Percentiles rank a stretch among this genome's conserved stretches.
These are phyloP conservation scores for Thumatha senex DNA, from an alignment of 2,888 invertebrate species.

Conservation along the genomic window DNA sequence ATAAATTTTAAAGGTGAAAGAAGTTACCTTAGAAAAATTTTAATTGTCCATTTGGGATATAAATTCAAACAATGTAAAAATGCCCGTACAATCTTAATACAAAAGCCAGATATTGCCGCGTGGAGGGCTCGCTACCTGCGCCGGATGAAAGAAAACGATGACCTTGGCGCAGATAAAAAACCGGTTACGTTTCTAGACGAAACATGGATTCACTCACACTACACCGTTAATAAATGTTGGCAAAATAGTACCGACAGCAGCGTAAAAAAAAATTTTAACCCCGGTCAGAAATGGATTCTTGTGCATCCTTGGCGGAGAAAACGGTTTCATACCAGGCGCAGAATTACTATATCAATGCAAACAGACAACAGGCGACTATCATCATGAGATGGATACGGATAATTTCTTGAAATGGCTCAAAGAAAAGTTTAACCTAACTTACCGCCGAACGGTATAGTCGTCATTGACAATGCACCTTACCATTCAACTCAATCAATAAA, in stretches of 20 bases:
- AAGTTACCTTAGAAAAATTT: not conserved
- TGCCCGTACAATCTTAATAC: conserved; percentile 13
- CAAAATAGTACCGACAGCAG: not conserved
- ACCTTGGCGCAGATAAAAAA: conserved; percentile 29
- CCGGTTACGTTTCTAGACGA: conserved; percentile 29
- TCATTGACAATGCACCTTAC: not conserved
- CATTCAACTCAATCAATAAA: no score
- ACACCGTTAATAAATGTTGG: not conserved
- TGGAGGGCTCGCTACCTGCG: conserved; percentile 30
- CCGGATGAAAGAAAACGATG: conserved; percentile 27
- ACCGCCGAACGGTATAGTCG: not conserved
- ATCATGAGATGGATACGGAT: not conserved
- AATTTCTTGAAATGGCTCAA: not conserved
- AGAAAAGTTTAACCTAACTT: not conserved
- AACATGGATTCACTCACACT: conserved; percentile 29
- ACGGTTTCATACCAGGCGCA: not conserved
- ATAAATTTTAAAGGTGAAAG: not conserved
- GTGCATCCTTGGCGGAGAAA: not conserved
- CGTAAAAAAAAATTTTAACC: not conserved
- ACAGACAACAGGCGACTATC: not conserved
- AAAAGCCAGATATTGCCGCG: conserved; percentile 34
- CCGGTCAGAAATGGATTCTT: not conserved
- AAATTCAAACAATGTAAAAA: not conserved
- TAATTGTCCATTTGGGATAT: not conserved
- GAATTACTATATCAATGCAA: not conserved